Base-by-base conservation (phyloP, 2,888 invertebrate genomes). In the Cactoblastis cactorum region DNA sequence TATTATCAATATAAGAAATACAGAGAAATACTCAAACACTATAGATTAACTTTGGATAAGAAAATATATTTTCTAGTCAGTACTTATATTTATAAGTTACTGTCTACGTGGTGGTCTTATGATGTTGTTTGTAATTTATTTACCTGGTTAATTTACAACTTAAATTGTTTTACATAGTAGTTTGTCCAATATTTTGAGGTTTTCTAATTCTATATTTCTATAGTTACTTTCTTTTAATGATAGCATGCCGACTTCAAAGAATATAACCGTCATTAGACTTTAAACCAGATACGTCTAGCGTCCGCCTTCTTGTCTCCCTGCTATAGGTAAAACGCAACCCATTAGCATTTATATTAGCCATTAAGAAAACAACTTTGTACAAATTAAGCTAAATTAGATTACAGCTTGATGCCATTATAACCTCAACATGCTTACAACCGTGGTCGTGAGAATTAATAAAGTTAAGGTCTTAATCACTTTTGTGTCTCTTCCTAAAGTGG, bases 261-360 rank as follows among this genome's bases (percentile, higher is more conserved):
- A 35, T 17, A 37, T 1, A 5, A 35, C 35, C 15, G 5, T 34
- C 37, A 11, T 37, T 37, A 17, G 37, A 37, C 9, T n/a, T n/a
- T n/a, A n/a, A n/a, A n/a, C n/a, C 11, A 15, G 15, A 24, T 43
- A 41, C 28, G 28, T 28, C 43, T 28, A n/a, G n/a, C n/a, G 3
- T 2, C 28, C 24, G 22, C 24, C 28, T 28, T 24, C 43, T 28
- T 4, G 43, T 43, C 28, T 28, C n/a, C n/a, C 41, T 28, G 47
- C 55, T 53, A 52, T 55, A 62, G 63, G 58, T 63, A 11, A 43
- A 43, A 37, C 47, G 22, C 62, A 51, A 52, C 59, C 65, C 58
- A 84, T 83, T 83, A 77, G 82, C 84, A 84, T 84, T 82, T 83
- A 84, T 83, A 83, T 84, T 80, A 83, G 78, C 78, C 75, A 73